Percentiles rank a stretch among this genome's conserved stretches.
Conservation (phyloP, 2,888 invertebrate species). For the Altica lythri region DNA sequence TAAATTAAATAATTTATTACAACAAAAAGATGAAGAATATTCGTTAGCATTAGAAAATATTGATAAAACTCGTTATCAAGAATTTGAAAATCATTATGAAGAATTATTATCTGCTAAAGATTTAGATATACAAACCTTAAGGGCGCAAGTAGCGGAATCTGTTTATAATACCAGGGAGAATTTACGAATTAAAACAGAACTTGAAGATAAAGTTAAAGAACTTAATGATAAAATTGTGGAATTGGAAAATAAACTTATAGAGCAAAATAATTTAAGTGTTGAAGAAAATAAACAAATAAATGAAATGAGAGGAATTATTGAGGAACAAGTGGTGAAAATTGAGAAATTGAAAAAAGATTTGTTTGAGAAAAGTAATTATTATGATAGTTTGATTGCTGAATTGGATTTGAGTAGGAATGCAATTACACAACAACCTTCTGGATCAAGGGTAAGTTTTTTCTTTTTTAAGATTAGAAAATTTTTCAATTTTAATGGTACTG, state of each 20-base stretch:
- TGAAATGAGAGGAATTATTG: constrained; percentile 66
- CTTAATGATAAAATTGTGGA: constrained; percentile 3
- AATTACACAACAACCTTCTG: constrained; percentile 36
- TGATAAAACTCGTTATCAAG: constrained; percentile 32
- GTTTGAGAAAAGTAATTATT: constrained; percentile 64
- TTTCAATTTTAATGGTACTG: no score
- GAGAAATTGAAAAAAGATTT: constrained; percentile 73
- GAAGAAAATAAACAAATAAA: constrained; percentile 62
- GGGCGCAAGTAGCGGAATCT: constrained; percentile 42
- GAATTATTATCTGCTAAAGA: constrained; percentile 48
- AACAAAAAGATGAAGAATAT: constrained; percentile 36
- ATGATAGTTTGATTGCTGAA: constrained; percentile 58
- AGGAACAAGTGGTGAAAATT: constrained; percentile 74
- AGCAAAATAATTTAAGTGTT: constrained; percentile 59
- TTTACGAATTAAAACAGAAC: constrained; percentile 5
- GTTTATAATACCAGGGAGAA: constrained; percentile 27
- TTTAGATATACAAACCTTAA: constrained; percentile 45
- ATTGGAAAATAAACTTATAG: constrained; percentile 18
- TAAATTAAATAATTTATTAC: constrained; percentile 26
- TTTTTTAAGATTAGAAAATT: no score
- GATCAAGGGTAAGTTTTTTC: constrained; percentile 8
- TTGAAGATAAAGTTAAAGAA: constrained; percentile 27
- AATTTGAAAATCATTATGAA: constrained; percentile 45
- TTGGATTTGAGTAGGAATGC: constrained; percentile 47
- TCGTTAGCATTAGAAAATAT: constrained; percentile 31